A percentile compares a stretch with the other conserved stretches of the same genome.
These are phyloP conservation scores for Heliconius hewitsoni DNA, from an alignment of 1,140 invertebrate species.

Conservation along the genomic window DNA sequence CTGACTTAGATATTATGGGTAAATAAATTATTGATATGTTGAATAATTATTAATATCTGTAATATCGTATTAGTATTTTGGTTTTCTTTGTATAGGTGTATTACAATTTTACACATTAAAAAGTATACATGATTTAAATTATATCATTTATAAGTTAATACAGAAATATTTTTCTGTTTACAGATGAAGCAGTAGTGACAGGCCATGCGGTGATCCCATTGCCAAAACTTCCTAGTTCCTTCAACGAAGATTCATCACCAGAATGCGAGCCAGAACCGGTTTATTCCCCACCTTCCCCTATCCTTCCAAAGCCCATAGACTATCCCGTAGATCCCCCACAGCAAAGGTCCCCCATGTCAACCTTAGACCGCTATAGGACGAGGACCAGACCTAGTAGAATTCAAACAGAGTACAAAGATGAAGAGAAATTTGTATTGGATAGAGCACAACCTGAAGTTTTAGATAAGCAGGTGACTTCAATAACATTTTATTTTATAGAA, in stretches of 20 bases:
- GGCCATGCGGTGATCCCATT: constrained; percentile 78
- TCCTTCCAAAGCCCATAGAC: constrained; percentile 51
- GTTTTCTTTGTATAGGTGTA: too few relatives aligned
- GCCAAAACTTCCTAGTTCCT: constrained; percentile 78
- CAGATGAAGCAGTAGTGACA: constrained; percentile 79
- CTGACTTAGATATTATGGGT: constrained; percentile 80
- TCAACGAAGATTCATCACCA: constrained; percentile 64
- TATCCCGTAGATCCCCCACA: constrained; percentile 43
- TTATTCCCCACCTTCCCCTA: constrained; percentile 62
- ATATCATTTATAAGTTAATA: too few relatives aligned
- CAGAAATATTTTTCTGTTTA: constrained; percentile 17
- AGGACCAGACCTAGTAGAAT: constrained; percentile 67
- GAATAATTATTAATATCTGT: not conserved
- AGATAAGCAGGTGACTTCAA: constrained; percentile 71
- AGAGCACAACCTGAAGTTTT: constrained; percentile 74
- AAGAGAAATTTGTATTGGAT: constrained; percentile 77
- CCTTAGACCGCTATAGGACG: constrained; percentile 70
- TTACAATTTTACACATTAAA: too few relatives aligned
- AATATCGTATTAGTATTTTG: not conserved
- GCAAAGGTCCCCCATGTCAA: constrained; percentile 67
- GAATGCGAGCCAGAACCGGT: constrained; percentile 59
- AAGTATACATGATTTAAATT: too few relatives aligned
- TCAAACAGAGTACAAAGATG: constrained; percentile 68
- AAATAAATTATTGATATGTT: constrained; percentile 14
- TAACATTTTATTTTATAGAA: constrained; percentile 1